These are phyloP conservation scores for Ecdyonurus torrentis DNA, from an alignment of 2,888 invertebrate genomes.

Conservation along the genomic window DNA sequence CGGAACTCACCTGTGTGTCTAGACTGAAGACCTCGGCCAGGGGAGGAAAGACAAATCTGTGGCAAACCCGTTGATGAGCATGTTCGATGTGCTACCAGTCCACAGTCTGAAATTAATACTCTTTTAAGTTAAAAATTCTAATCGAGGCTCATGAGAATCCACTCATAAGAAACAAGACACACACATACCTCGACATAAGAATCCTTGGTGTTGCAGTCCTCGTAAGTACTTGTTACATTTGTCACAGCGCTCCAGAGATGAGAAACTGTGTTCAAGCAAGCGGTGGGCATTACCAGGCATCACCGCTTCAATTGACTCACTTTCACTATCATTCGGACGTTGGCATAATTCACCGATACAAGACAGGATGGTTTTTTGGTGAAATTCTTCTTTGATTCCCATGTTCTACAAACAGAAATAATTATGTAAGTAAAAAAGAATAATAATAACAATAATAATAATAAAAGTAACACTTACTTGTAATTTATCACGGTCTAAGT, in stretches of 20 bases:
- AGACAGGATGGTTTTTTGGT: constrained; percentile 47
- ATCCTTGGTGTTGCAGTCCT: constrained; percentile 51
- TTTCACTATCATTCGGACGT: constrained; percentile 16
- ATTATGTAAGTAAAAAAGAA: not conserved
- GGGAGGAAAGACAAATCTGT: constrained; percentile 26
- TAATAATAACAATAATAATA: not conserved
- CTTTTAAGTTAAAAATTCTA: too few relatives aligned
- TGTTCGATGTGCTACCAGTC: constrained; percentile 49
- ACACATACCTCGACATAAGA: constrained; percentile 43
- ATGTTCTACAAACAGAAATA: constrained; percentile 37
- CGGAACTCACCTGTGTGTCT: not conserved
- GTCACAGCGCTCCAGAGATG: constrained; percentile 47
- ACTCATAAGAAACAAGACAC: not conserved
- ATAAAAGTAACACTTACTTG: constrained; percentile 32
- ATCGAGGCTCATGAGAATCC: too few relatives aligned
- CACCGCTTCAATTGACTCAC: constrained; percentile 16
- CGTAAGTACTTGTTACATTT: constrained; percentile 54
- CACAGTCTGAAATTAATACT: constrained; percentile 37
- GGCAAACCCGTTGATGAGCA: constrained; percentile 47
- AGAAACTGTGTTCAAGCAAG: constrained; percentile 47
- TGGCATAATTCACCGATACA: constrained; percentile 46
- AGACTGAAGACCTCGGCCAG: not conserved
- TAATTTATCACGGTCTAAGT: constrained; percentile 46
- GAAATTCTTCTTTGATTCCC: constrained; percentile 57
- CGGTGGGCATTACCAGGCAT: constrained; percentile 23